These are phyloP conservation scores for Drosophila sechellia DNA, from an alignment of 1,140 invertebrate genomes.

Conservation along the genomic window DNA sequence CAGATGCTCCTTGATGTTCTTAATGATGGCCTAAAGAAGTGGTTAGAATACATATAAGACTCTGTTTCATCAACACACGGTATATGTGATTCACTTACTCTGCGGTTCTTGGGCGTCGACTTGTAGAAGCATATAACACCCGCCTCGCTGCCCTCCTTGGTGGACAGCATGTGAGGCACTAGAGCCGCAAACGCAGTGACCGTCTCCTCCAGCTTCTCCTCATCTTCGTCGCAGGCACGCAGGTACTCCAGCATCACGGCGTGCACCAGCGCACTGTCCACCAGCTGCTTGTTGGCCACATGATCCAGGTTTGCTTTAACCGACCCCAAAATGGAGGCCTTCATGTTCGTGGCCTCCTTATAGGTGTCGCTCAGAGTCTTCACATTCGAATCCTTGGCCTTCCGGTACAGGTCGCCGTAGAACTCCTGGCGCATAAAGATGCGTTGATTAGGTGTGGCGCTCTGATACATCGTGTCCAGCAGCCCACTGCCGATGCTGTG, in stretches of 20 bases:
- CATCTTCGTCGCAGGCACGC: constrained; percentile 86
- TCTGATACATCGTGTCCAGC: constrained; percentile 88
- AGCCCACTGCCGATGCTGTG: constrained; percentile 89
- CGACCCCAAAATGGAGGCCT: constrained; percentile 88
- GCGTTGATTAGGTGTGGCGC: constrained; percentile 88
- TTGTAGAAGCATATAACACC: constrained; percentile 93
- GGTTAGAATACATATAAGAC: background rate
- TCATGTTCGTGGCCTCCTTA: constrained; percentile 88
- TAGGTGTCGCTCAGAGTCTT: constrained; percentile 87
- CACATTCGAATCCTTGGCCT: constrained; percentile 77
- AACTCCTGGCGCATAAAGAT: constrained; percentile 90
- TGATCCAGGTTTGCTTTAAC: constrained; percentile 89
- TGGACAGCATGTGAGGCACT: constrained; percentile 92
- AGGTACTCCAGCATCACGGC: constrained; percentile 93
- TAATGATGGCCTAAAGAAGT: constrained; percentile 87
- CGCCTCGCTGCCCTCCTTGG: constrained; percentile 91
- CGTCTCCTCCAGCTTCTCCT: constrained; percentile 87
- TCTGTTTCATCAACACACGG: too few species aligned
- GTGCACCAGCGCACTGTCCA: constrained; percentile 90
- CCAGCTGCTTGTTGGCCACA: constrained; percentile 90
- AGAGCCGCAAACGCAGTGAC: constrained; percentile 89
- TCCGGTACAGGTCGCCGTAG: constrained; percentile 91
- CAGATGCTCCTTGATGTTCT: constrained; percentile 94
- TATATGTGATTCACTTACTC: constrained; percentile 50
- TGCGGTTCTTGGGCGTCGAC: constrained; percentile 80